Percentiles rank a stretch among this genome's conserved stretches.
Conservation (phyloP, 2,888 invertebrate genomes). For the Noctua pronuba region DNA sequence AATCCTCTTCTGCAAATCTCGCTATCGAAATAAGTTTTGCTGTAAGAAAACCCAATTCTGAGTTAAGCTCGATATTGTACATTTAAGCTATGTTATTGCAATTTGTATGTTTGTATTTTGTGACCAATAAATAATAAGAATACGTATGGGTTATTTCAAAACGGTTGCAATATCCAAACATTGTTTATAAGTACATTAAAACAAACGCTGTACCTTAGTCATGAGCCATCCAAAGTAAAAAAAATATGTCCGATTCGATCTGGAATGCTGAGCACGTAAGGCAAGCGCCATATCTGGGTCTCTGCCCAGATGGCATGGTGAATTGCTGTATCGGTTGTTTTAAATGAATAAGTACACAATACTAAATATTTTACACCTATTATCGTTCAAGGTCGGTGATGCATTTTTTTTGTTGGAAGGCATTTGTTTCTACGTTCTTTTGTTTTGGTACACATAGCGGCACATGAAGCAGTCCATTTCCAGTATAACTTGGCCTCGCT, state of each 20-base stretch:
- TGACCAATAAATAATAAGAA: too few species aligned
- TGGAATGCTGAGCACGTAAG: slow-evolving; percentile 58
- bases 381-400: slow-evolving; percentile 45
- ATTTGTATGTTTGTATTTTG: too few species aligned
- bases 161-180: slow-evolving; percentile 1
- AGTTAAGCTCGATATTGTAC: too few species aligned
- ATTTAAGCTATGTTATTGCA: too few species aligned
- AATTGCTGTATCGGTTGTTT: slow-evolving; percentile 56
- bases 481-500: too few species aligned
- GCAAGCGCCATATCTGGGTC: slow-evolving; percentile 48
- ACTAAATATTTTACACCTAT: slow-evolving; percentile 41
- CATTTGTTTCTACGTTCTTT: slow-evolving; percentile 25
- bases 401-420: slow-evolving; percentile 29
- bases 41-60: too few species aligned
- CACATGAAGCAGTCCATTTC: too few species aligned
- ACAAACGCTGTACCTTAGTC: slow-evolving; percentile 45
- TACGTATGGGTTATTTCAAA: slow-evolving; percentile 10
- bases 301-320: slow-evolving; percentile 51
- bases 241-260: slow-evolving; percentile 24
- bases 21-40: too few species aligned
- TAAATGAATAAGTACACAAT: slow-evolving; percentile 53
- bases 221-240: slow-evolving; percentile 49
- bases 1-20: too few species aligned
- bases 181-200: slow-evolving; percentile 23
- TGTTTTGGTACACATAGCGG: slow-evolving; percentile 2